Conservation (phyloP, 1,140 invertebrate genomes). For the Cotesia glomerata region DNA sequence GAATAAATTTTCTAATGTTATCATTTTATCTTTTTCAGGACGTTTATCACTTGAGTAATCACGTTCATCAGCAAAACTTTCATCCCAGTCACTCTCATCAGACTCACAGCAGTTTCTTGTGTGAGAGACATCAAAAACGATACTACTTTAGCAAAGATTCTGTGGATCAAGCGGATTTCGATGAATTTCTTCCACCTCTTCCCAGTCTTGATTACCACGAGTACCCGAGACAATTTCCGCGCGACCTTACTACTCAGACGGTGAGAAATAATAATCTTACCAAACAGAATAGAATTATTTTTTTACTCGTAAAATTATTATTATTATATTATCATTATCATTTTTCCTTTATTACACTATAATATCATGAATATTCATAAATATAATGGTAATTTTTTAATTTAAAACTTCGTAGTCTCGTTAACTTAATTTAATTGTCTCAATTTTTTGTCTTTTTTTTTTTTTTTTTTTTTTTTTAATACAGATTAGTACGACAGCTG, state of each 20-base stretch:
- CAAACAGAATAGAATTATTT: background rate
- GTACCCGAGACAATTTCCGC: constrained; percentile 56
- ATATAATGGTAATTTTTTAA: background rate
- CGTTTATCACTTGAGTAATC: constrained; percentile 52
- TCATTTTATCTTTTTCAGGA: constrained; percentile 36
- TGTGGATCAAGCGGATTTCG: constrained; percentile 53
- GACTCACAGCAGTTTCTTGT: constrained; percentile 50
- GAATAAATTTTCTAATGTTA: constrained; percentile 19
- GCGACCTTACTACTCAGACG: constrained; percentile 64
- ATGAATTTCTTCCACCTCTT: constrained; percentile 54
- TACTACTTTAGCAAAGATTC: constrained; percentile 57
- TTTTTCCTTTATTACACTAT: background rate
- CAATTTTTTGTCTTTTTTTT: background rate
- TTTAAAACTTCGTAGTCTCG: background rate
- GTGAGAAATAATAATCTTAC: constrained; percentile 35
- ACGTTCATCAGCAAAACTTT: constrained; percentile 43
- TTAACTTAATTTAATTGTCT: background rate
- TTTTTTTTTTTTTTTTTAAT: constrained; percentile 33
- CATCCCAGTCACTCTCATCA: constrained; percentile 50
- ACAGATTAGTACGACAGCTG: constrained; percentile 65
- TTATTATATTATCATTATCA: constrained; percentile 9
- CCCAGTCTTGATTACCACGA: constrained; percentile 55
- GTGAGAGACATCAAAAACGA: constrained; percentile 59
- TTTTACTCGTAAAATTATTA: background rate
- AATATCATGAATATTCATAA: constrained; percentile 9